These are phyloP conservation scores for Gryllus bimaculatus DNA, from an alignment of 1,140 invertebrate genomes.

Conservation along the genomic window DNA sequence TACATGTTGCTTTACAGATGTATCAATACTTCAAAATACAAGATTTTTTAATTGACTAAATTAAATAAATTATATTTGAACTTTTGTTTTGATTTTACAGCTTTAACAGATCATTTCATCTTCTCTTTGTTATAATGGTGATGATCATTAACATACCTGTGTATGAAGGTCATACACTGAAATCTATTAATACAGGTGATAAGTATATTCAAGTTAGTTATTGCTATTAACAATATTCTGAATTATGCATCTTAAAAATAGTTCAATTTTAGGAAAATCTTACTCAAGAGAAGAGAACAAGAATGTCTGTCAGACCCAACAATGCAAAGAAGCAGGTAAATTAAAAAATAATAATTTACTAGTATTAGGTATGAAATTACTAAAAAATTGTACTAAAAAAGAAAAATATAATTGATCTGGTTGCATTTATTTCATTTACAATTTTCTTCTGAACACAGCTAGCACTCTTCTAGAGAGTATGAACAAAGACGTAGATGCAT, in stretches of 20 bases:
- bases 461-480: conserved; percentile 29
- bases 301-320: conserved; percentile 7
- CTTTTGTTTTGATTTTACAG: background rate
- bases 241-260: no score
- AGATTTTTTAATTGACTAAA: background rate
- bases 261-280: background rate
- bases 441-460: conserved; percentile 24
- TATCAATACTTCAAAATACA: background rate
- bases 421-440: no score
- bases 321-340: conserved; percentile 16
- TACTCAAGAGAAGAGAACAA: background rate
- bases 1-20: background rate
- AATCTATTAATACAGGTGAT: background rate
- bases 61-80: no score
- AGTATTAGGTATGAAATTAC: background rate
- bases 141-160: background rate
- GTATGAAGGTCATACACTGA: background rate
- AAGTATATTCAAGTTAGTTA: background rate
- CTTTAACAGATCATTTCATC: background rate
- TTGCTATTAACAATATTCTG: no score
- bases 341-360: conserved; percentile 10
- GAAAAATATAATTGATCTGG: no score
- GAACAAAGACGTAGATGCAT: conserved; percentile 30
- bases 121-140: background rate
- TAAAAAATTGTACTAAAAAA: background rate